Conservation (phyloP, 2,797 vertebrate species). For the Sardinella longiceps region DNA sequence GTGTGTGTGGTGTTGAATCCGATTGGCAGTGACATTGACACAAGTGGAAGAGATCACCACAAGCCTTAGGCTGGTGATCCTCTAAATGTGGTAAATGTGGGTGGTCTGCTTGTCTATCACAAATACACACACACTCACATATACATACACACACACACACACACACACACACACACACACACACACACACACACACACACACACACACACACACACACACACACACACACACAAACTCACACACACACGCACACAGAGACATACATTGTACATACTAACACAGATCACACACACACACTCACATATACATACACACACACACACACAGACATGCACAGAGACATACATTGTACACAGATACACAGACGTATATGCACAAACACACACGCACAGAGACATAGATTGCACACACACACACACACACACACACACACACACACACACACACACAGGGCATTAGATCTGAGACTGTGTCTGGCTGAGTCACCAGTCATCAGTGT, state of each 20-base stretch:
- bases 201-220: background rate
- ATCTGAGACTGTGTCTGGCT: background rate
- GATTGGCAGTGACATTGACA: background rate
- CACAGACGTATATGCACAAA: background rate
- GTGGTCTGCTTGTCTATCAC: background rate
- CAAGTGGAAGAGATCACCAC: background rate
- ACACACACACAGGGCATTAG: too few species aligned
- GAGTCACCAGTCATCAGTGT: background rate
- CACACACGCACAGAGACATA: background rate
- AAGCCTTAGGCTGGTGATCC: background rate
- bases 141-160: background rate
- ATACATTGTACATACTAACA: too few species aligned
- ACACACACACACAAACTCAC: background rate
- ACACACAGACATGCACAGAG: background rate
- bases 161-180: background rate
- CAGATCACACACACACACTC: too few species aligned
- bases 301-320: too few species aligned
- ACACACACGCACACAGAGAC: too few species aligned
- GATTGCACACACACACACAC: background rate
- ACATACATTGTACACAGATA: background rate
- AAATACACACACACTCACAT: background rate
- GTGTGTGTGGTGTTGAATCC: too few species aligned
- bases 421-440: background rate
- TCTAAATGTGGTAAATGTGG: background rate
- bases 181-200: too few species aligned